Percentiles rank a stretch among this genome's conserved stretches.
Evolutionary conservation across 2,113 vertebrate species (phyloP).

Genomic region (Ploceus nigricollis): DNA sequence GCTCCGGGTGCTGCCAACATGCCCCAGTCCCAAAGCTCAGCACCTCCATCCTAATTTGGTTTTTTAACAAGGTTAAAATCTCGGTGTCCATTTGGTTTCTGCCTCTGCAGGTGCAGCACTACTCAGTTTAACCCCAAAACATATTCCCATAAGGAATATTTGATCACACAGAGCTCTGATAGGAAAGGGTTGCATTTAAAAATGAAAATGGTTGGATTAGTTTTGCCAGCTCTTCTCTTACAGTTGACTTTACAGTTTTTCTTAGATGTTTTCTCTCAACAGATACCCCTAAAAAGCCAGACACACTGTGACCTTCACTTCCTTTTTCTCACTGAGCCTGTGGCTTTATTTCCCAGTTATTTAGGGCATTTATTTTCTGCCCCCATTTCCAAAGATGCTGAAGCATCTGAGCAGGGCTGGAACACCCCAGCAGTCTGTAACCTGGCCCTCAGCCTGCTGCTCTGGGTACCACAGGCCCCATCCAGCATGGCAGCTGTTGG

Average conservation of each 20-base stretch:
- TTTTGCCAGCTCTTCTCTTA: not conserved
- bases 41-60: not conserved
- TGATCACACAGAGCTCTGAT: not conserved
- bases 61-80: not conserved
- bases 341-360: not conserved
- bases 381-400: not conserved
- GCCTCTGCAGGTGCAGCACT: not conserved
- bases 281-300: not conserved
- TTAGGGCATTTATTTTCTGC: not conserved
- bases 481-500: not conserved
- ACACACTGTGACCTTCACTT: not conserved
- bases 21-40: not conserved
- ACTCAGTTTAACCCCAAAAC: not conserved
- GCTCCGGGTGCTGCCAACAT: not conserved
- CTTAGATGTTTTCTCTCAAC: not conserved
- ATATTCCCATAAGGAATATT: not conserved
- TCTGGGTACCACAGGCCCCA: not conserved
- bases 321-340: not conserved
- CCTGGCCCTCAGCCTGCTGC: not conserved
- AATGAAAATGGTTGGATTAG: not conserved
- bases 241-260: not conserved
- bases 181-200: not conserved
- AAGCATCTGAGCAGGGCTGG: not conserved
- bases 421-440: not conserved
- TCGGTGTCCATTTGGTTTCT: not conserved